Evolutionary conservation across 2,888 invertebrate species (phyloP), one percentile per base, ranked within the genome.

Genomic region (Liodrosophila aerea): DNA sequence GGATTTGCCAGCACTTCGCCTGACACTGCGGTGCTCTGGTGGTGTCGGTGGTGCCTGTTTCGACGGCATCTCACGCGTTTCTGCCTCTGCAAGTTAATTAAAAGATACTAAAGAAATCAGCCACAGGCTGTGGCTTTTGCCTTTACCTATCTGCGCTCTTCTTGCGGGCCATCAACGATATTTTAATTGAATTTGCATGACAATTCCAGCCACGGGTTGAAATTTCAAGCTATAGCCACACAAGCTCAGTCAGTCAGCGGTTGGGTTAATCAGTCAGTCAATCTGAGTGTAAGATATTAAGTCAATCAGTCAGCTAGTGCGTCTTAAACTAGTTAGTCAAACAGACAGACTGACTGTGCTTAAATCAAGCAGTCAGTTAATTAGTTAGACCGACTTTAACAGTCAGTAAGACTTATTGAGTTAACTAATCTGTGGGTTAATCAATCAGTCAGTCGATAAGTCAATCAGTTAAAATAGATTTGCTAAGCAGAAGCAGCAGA

Each of bases 81-180:
- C 40, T 51, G 63, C 73, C 52, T 49, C 62, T 65, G 65, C 84
- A 73, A 83, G 82, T 83, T 86, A 84, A 84, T 84, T 86, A 84
- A 83, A 83, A 86, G 84, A 84, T 84, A 87, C 84, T 84, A 86
- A 84, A 85, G 84, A 83, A 78, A 74, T 64, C 84, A 62, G 60
- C 46, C 60, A 40, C 34, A 57, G 64, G 34, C 46, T 29, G 45
- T 13, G 2, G 18, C 11, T 30, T 13, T 12, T 30, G 7, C n/a
- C 33, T 15, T 11, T 41, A 15, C 7, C 22, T 34, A 29, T 29
- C 29, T 9, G 8, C 29, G 1, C 1, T 29, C 29, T 29, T 4
- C 34, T 11, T 43, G 49, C 9, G 31, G 31, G 37, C 30, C 60
- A 73, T 69, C 69, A 70, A 59, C 62, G 62, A 69, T 83, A 72